Evolutionary conservation across 2,113 vertebrate genomes (phyloP).

Genomic region (Dasyornis broadbenti): DNA sequence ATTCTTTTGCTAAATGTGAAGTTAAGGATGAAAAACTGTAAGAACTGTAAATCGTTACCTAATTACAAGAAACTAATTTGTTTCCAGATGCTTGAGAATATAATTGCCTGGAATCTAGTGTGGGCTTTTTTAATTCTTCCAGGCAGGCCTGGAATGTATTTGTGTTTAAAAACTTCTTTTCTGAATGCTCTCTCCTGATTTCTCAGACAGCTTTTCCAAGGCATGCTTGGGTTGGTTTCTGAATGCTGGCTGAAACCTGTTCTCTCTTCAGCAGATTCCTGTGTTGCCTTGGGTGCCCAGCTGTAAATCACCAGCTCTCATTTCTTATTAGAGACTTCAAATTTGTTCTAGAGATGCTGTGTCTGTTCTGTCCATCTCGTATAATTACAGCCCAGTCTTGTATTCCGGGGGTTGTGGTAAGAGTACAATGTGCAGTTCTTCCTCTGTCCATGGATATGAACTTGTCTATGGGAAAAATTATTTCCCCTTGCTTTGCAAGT

Average conservation of each 20-base stretch:
- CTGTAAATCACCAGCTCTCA: neutral
- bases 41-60: neutral
- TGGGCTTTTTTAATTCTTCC: accelerated
- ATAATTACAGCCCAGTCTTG: neutral
- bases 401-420: neutral
- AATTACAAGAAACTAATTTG: neutral
- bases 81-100: neutral
- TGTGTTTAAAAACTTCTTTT: neutral
- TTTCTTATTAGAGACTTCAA: neutral
- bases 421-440: neutral
- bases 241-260: neutral
- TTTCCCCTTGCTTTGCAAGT: neutral
- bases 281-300: neutral
- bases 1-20: neutral
- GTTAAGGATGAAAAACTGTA: neutral
- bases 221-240: neutral
- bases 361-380: neutral
- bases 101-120: neutral
- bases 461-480: accelerated
- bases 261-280: neutral
- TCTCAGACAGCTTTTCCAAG: neutral
- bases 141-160: neutral
- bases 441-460: neutral
- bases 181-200: neutral
- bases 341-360: neutral